Evolutionary conservation across 1,140 invertebrate species (phyloP).

Genomic region (Drosophila truncata): DNA sequence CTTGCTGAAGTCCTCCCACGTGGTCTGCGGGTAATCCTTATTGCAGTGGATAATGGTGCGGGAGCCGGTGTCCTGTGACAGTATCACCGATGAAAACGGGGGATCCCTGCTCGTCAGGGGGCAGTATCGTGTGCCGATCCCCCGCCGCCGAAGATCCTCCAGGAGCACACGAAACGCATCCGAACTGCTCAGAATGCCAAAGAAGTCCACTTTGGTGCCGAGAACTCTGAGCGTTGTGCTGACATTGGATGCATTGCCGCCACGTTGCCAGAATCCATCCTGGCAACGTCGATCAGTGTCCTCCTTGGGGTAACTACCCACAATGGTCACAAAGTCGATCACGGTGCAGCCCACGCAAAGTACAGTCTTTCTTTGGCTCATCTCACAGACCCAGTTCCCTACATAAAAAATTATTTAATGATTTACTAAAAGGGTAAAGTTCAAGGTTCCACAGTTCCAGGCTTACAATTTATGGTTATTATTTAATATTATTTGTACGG

Average conservation of each 20-base stretch:
- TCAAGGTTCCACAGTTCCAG: neutral
- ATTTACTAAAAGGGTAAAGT: neutral
- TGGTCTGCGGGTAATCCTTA: conserved; percentile 88
- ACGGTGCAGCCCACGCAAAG: conserved; percentile 86
- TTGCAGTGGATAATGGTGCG: conserved; percentile 90
- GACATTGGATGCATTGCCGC: conserved; percentile 91
- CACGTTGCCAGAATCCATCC: conserved; percentile 88
- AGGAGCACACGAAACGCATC: conserved; percentile 86
- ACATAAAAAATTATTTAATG: neutral
- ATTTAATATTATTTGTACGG: neutral
- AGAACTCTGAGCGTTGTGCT: conserved; percentile 88
- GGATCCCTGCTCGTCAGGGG: conserved; percentile 79
- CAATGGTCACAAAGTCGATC: conserved; percentile 87
- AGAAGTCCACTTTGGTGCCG: conserved; percentile 87
- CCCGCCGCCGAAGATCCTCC: conserved; percentile 87
- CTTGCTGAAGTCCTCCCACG: conserved; percentile 87
- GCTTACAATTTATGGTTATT: neutral
- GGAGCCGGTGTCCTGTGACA: conserved; percentile 87
- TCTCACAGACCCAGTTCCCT: neutral
- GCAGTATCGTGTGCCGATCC: conserved; percentile 86
- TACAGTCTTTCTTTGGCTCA: conserved; percentile 48
- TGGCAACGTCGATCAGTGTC: conserved; percentile 87
- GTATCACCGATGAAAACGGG: conserved; percentile 86
- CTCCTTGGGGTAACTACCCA: conserved; percentile 86
- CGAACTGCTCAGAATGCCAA: conserved; percentile 87